Evolutionary conservation across 1,140 invertebrate species (phyloP).

Genomic region (Drosophila jambulina): DNA sequence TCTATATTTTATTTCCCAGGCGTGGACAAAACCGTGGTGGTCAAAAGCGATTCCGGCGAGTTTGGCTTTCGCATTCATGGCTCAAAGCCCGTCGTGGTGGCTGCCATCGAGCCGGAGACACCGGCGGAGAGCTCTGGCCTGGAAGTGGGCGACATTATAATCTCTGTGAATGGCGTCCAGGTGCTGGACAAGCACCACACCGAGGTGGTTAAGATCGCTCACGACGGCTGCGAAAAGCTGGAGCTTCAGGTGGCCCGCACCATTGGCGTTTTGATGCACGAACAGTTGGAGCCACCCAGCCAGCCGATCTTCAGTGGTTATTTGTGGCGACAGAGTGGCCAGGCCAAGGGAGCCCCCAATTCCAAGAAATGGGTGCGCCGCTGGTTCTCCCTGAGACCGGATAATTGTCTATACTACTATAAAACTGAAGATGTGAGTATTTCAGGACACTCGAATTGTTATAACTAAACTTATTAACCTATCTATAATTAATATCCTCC

Average conservation of each 20-base stretch:
- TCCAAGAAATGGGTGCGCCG: slow-evolving; percentile 93
- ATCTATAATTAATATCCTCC: slow-evolving; percentile 25
- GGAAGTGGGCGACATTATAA: slow-evolving; percentile 97
- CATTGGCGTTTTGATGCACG: slow-evolving; percentile 90
- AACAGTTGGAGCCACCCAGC: slow-evolving; percentile 87
- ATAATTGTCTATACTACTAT: slow-evolving; percentile 98
- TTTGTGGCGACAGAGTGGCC: slow-evolving; percentile 90
- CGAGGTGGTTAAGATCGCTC: slow-evolving; percentile 97
- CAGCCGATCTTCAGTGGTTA: slow-evolving; percentile 91
- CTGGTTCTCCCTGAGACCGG: slow-evolving; percentile 95
- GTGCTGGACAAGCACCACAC: slow-evolving; percentile 96
- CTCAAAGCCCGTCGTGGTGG: slow-evolving; percentile 97
- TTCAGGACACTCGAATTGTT: not conserved
- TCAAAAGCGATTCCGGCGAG: slow-evolving; percentile 93
- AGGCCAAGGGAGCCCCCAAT: slow-evolving; percentile 86
- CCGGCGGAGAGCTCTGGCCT: slow-evolving; percentile 95
- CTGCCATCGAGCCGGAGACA: slow-evolving; percentile 96
- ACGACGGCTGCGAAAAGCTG: slow-evolving; percentile 93
- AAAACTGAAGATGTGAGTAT: slow-evolving; percentile 92
- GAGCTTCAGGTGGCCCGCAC: slow-evolving; percentile 95
- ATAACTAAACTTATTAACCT: too few species aligned
- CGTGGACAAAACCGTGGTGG: slow-evolving; percentile 93
- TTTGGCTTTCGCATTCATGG: slow-evolving; percentile 98
- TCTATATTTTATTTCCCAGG: slow-evolving; percentile 87
- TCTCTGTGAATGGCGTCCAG: slow-evolving; percentile 95